phyloP scores from a whole-genome alignment of 92 coral and sea anemone species.

The Palythoa caribaeorum region DNA sequence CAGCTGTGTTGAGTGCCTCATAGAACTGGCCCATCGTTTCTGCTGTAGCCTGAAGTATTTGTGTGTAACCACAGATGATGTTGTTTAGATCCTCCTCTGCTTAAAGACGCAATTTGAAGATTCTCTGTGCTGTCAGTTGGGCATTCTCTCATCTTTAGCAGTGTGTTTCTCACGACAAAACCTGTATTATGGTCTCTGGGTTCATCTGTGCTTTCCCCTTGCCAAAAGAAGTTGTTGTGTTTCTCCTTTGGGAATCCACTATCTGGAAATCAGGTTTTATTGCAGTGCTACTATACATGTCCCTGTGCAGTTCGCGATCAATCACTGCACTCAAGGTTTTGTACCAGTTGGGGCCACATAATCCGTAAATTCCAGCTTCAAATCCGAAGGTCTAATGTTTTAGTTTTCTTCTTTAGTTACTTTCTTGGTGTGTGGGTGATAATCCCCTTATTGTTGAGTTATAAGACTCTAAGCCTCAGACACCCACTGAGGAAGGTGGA shows the following conservation, averaged over 20 bases:
- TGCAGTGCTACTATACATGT: slow-evolving; percentile 56
- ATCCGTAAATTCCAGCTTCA: slow-evolving; percentile 10
- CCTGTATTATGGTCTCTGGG: background rate
- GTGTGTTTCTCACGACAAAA: background rate
- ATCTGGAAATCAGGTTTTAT: slow-evolving; percentile 53
- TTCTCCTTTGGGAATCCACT: slow-evolving; percentile 53
- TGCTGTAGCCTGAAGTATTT: slow-evolving; percentile 43
- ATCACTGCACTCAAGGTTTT: slow-evolving; percentile 53
- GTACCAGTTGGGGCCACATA: background rate
- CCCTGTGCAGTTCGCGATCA: slow-evolving; percentile 48
- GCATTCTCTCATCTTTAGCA: background rate
- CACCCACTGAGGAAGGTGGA: slow-evolving; percentile 71
- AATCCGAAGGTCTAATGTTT: background rate
- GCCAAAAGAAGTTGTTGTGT: slow-evolving; percentile 45
- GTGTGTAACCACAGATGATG: slow-evolving; percentile 55
- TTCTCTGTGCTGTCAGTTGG: background rate
- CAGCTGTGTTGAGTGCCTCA: slow-evolving; percentile 37
- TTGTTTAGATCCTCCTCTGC: background rate
- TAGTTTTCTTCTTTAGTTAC: background rate
- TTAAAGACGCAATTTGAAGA: background rate
- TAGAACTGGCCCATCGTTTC: slow-evolving; percentile 66
- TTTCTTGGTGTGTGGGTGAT: background rate
- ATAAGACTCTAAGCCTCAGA: background rate
- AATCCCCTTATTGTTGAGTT: background rate
- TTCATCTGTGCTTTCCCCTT: background rate